Evolutionary conservation across 2,888 invertebrate genomes (phyloP).

Genomic region (Silvanus unidentatus): DNA sequence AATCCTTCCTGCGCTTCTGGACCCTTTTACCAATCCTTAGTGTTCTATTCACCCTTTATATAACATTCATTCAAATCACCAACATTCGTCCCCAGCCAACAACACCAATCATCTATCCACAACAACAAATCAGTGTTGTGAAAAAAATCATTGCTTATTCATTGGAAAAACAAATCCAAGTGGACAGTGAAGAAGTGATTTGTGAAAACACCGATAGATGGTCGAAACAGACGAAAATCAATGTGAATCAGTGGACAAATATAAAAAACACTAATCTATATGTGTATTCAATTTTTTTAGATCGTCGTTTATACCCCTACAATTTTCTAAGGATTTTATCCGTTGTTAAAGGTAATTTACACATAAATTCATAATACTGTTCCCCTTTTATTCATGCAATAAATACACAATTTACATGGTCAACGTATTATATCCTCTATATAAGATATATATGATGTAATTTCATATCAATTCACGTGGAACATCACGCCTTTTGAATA

Average conservation of each 20-base stretch:
- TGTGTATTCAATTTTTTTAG: slow-evolving; percentile 21
- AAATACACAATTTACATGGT: no score
- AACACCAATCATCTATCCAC: no score
- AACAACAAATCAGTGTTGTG: slow-evolving; percentile 31
- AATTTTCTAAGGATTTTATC: slow-evolving; percentile 23
- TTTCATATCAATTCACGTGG: no score
- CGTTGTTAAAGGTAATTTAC: slow-evolving; percentile 18
- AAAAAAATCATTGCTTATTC: slow-evolving; percentile 26
- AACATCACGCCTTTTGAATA: no score
- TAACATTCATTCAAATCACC: not conserved
- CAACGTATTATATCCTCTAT: no score
- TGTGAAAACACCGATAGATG: not conserved
- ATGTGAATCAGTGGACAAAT: slow-evolving; percentile 18
- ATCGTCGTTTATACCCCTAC: slow-evolving; percentile 23
- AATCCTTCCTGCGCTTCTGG: slow-evolving; percentile 2
- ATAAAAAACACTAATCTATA: slow-evolving; percentile 18
- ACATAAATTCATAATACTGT: no score
- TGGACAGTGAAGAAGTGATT: slow-evolving; percentile 12
- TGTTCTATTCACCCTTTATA: not conserved
- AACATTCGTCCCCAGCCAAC: no score
- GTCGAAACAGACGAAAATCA: not conserved
- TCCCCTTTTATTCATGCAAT: no score
- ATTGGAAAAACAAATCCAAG: slow-evolving; percentile 25
- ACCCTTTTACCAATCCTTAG: not conserved
- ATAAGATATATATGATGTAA: no score